These are phyloP conservation scores for Triplophysa dalaica DNA, from an alignment of 2,113 vertebrate genomes.

Conservation along the genomic window DNA sequence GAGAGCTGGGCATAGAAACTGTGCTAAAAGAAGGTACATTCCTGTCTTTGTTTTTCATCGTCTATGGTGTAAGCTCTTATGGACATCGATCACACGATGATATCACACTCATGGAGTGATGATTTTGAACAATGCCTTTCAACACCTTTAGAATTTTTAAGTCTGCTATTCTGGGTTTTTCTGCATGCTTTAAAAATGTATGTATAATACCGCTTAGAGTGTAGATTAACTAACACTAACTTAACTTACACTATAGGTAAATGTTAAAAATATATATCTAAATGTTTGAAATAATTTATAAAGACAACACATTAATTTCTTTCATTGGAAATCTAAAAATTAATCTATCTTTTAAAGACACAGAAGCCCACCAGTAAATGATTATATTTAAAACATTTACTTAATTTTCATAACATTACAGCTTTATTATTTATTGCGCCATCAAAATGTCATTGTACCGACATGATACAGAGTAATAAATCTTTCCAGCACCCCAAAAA, in stretches of 20 bases:
- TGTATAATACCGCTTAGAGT: background rate
- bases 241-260: too few relatives aligned
- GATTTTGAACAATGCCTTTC: conserved; percentile 14
- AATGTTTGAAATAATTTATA: too few relatives aligned
- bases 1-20: conserved; percentile 28
- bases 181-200: background rate
- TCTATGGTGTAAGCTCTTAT: conserved; percentile 18
- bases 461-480: background rate
- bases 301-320: too few relatives aligned
- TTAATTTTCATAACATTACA: too few relatives aligned
- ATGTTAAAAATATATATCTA: too few relatives aligned
- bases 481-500: background rate
- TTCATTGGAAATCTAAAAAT: too few relatives aligned
- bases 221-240: too few relatives aligned
- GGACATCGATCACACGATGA: background rate
- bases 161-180: background rate
- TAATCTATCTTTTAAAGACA: too few relatives aligned
- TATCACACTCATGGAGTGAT: conserved; percentile 2
- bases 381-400: too few relatives aligned
- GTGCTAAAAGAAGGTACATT: conserved; percentile 42
- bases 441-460: background rate
- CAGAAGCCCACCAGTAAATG: too few relatives aligned
- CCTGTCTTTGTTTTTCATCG: conserved; percentile 25
- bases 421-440: too few relatives aligned
- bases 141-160: background rate